Evolutionary conservation across 2,113 vertebrate species (phyloP).

Genomic region (Charadrius vociferus): DNA sequence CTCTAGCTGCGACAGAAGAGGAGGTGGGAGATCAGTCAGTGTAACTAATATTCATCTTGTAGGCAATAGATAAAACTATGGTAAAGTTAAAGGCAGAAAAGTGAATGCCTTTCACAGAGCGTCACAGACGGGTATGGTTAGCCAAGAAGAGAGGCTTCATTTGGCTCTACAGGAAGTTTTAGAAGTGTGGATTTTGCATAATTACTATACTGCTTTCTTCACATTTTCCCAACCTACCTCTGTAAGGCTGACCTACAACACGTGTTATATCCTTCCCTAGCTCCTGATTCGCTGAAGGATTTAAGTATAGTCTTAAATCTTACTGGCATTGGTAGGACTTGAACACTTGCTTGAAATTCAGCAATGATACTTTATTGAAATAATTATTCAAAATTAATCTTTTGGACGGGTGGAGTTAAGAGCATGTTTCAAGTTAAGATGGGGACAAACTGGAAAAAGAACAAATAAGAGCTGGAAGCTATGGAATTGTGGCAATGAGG

Average conservation of each 20-base stretch:
- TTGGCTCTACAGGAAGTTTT: not conserved
- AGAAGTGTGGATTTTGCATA: not conserved
- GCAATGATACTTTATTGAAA: not conserved
- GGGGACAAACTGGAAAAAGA: not conserved
- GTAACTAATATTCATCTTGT: not conserved
- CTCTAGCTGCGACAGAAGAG: not conserved
- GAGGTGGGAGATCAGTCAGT: not conserved
- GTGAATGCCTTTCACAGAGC: not conserved
- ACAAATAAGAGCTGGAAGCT: not conserved
- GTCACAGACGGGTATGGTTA: not conserved
- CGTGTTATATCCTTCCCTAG: accelerated
- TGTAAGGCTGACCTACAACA: not conserved
- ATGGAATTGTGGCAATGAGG: not conserved
- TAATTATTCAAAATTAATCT: not conserved
- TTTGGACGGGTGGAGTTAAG: not conserved
- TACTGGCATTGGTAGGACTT: not conserved
- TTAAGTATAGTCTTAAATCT: not conserved
- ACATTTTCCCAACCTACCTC: not conserved
- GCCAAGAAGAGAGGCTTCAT: not conserved
- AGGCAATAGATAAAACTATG: not conserved
- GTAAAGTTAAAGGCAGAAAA: not conserved
- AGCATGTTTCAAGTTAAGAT: not conserved
- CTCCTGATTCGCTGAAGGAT: not conserved
- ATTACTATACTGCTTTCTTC: not conserved
- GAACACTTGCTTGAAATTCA: not conserved